Percentiles rank a stretch among this genome's conserved stretches.
phyloP scores from a whole-genome alignment of 2,888 invertebrate species.

The Koerneria pararmatus region DNA sequence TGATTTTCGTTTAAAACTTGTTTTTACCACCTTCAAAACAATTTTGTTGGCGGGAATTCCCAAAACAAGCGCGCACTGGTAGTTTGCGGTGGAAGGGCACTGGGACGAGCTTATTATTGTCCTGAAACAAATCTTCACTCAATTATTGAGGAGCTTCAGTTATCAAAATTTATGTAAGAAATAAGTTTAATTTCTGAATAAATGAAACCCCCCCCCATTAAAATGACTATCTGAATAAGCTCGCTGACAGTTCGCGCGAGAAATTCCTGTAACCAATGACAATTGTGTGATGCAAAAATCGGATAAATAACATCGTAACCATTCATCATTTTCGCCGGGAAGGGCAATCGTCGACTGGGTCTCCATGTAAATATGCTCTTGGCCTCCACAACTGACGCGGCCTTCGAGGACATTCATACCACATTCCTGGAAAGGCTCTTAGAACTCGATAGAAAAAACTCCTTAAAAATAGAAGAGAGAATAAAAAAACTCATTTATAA shows the following conservation, averaged over 20 bases:
- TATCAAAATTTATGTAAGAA: too few relatives aligned
- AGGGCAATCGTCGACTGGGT: slow-evolving; percentile 60
- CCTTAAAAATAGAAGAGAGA: too few relatives aligned
- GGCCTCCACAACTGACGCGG: slow-evolving; percentile 40
- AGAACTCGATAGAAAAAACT: too few relatives aligned
- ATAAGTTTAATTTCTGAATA: too few relatives aligned
- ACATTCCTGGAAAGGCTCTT: neutral
- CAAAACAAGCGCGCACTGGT: slow-evolving; percentile 23
- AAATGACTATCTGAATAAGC: too few relatives aligned
- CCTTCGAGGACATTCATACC: neutral
- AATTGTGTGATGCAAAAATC: too few relatives aligned
- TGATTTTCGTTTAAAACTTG: too few relatives aligned
- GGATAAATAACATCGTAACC: too few relatives aligned
- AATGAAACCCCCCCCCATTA: too few relatives aligned
- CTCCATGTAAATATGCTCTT: slow-evolving; percentile 60
- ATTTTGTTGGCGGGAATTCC: slow-evolving; percentile 41
- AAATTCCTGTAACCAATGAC: too few relatives aligned
- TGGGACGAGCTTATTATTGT: slow-evolving; percentile 80
- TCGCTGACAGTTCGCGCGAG: too few relatives aligned
- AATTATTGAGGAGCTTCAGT: neutral
- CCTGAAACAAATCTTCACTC: slow-evolving; percentile 60
- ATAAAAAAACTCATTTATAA: too few relatives aligned
- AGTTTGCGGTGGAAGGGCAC: slow-evolving; percentile 43
- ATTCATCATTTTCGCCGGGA: slow-evolving; percentile 72
- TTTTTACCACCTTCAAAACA: slow-evolving; percentile 41